phyloP scores from a whole-genome alignment of 1,140 invertebrate genomes.

The Latrodectus geometricus region DNA sequence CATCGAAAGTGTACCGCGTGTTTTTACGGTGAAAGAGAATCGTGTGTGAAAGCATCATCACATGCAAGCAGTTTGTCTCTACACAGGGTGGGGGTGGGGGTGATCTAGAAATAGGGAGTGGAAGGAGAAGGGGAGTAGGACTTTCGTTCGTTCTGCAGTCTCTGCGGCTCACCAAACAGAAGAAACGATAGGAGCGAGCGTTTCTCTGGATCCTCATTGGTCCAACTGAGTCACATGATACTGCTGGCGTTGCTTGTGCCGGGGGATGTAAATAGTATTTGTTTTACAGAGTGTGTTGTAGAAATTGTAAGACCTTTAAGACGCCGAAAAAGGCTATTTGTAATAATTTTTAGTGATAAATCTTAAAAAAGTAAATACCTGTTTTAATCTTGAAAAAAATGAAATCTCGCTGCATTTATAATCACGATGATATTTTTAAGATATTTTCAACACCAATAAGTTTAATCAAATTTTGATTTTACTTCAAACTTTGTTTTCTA shows the following conservation, averaged over 20 bases:
- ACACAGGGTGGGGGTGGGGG: neutral
- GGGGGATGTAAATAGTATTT: conserved; percentile 52
- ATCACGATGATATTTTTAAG: too few species aligned
- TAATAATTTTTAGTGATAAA: neutral
- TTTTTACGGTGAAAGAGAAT: conserved; percentile 46
- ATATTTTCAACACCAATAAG: too few species aligned
- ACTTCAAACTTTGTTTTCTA: too few species aligned
- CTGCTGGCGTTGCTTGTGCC: conserved; percentile 1
- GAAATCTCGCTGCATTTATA: too few species aligned
- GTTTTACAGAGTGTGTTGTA: conserved; percentile 26
- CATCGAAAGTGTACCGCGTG: conserved; percentile 16
- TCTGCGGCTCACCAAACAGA: conserved; percentile 52
- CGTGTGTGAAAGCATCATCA: conserved; percentile 46
- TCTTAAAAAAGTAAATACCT: too few species aligned
- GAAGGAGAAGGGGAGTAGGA: neutral
- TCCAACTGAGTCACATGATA: neutral
- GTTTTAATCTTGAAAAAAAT: too few species aligned
- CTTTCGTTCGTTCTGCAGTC: conserved; percentile 20
- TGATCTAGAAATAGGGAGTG: neutral
- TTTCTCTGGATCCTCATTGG: conserved; percentile 26
- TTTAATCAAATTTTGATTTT: too few species aligned
- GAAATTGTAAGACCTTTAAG: neutral
- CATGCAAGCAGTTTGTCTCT: conserved; percentile 14
- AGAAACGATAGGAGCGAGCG: conserved; percentile 55
- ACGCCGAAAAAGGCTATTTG: neutral